phyloP scores from a whole-genome alignment of 1,140 invertebrate genomes.

The Sarcophaga bullata region DNA sequence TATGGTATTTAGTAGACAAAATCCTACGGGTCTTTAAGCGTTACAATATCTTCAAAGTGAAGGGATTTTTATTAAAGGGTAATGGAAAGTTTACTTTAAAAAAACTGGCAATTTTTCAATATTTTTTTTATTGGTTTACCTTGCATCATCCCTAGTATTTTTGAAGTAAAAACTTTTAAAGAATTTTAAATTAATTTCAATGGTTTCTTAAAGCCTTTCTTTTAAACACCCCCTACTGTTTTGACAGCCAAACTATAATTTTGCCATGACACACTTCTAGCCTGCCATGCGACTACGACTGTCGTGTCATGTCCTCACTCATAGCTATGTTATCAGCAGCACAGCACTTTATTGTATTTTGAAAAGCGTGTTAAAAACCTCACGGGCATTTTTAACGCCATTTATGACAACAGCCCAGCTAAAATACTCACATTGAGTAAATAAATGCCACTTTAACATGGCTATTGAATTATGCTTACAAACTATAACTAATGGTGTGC shows the following conservation, averaged over 20 bases:
- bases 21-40: not conserved
- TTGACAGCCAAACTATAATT: slow-evolving; percentile 35
- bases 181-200: not conserved
- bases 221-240: slow-evolving; percentile 32
- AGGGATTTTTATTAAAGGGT: too few relatives aligned
- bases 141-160: not conserved
- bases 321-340: slow-evolving; percentile 18
- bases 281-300: not conserved
- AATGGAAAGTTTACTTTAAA: too few relatives aligned
- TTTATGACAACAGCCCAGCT: not conserved
- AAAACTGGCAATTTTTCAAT: too few relatives aligned
- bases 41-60: too few relatives aligned
- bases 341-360: not conserved
- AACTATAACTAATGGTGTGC: not conserved
- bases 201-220: too few relatives aligned
- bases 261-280: slow-evolving; percentile 14
- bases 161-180: too few relatives aligned
- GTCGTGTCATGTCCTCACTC: not conserved
- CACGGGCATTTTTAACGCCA: slow-evolving; percentile 38
- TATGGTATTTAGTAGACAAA: slow-evolving; percentile 6
- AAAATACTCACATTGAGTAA: not conserved
- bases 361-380: slow-evolving; percentile 37
- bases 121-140: not conserved
- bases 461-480: not conserved
- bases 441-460: not conserved